Conservation (phyloP, 1,140 invertebrate genomes). For the Steinernema feltiae region DNA sequence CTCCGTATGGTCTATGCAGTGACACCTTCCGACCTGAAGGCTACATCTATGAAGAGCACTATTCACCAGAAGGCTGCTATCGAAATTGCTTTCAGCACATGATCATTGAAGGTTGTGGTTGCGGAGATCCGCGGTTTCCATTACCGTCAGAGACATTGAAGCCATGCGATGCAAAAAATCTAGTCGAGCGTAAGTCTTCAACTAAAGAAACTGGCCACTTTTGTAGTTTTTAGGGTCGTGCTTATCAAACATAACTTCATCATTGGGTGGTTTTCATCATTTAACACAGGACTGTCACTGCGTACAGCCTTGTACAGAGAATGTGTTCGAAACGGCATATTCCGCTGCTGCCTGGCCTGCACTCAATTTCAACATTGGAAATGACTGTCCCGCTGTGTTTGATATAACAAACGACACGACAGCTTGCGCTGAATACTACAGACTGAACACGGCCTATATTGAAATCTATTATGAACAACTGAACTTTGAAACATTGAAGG, state of each 20-base stretch:
- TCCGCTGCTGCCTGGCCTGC: constrained; percentile 58
- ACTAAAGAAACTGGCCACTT: too few species aligned
- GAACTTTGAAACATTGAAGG: constrained; percentile 55
- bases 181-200: constrained; percentile 40
- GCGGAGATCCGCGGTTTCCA: constrained; percentile 56
- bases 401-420: constrained; percentile 34
- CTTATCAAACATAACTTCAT: constrained; percentile 48
- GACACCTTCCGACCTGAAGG: constrained; percentile 51
- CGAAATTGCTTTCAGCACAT: constrained; percentile 57
- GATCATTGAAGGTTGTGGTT: constrained; percentile 46
- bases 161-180: constrained; percentile 48
- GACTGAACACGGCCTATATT: constrained; percentile 50
- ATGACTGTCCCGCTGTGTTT: constrained; percentile 27
- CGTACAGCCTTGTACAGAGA: constrained; percentile 49
- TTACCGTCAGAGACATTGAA: constrained; percentile 47
- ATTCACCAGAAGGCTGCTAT: constrained; percentile 56
- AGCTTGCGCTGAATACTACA: constrained; percentile 39
- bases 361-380: constrained; percentile 53
- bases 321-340: constrained; percentile 58
- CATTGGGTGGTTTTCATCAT: constrained; percentile 56
- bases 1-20: constrained; percentile 50
- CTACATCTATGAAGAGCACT: constrained; percentile 57
- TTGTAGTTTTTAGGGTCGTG: constrained; percentile 34
- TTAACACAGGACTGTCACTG: constrained; percentile 50
- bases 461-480: constrained; percentile 58